These are phyloP conservation scores for Entomobrya proxima DNA, from an alignment of 2,888 invertebrate genomes.

Conservation along the genomic window DNA sequence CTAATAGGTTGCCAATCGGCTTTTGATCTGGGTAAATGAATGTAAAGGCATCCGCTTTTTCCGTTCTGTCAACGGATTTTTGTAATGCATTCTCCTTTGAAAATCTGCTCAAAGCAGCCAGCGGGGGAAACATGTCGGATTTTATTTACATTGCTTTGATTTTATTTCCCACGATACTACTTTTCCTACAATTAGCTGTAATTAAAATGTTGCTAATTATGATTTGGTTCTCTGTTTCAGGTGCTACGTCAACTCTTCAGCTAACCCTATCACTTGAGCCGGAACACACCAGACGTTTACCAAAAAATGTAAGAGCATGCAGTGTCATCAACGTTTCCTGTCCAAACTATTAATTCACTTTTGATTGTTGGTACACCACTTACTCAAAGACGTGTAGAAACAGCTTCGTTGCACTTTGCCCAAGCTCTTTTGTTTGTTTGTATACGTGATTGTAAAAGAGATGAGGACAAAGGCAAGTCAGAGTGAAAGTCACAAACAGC, in stretches of 20 bases:
- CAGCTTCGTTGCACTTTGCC: neutral
- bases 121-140: no score
- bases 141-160: no score
- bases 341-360: neutral
- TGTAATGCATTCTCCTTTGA: no score
- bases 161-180: no score
- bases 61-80: neutral
- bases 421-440: neutral
- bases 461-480: neutral
- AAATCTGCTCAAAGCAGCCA: no score
- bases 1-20: neutral
- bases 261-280: no score
- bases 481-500: neutral
- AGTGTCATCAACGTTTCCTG: neutral
- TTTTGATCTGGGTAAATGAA: constrained; percentile 12
- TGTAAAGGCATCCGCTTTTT: neutral
- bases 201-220: no score
- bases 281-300: no score
- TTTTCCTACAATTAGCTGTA: no score
- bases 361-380: neutral
- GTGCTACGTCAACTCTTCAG: no score
- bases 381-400: neutral
- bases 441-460: neutral
- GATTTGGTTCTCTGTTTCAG: no score
- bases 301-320: neutral